These are phyloP conservation scores for Andrena trimmerana DNA, from an alignment of 2,888 invertebrate genomes.

Conservation along the genomic window DNA sequence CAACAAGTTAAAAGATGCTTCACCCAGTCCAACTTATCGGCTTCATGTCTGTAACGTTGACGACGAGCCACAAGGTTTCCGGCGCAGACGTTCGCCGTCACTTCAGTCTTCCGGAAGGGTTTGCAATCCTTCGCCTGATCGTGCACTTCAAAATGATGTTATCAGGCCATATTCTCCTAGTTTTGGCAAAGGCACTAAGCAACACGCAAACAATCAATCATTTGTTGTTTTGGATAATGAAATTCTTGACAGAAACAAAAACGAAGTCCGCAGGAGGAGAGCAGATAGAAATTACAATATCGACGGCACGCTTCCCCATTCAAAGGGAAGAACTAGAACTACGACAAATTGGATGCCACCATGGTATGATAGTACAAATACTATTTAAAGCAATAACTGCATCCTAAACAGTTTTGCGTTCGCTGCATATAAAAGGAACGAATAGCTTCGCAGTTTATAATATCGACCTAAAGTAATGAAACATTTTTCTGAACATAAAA, in stretches of 20 bases:
- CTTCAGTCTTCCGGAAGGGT: conserved; percentile 71
- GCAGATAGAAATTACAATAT: conserved; percentile 79
- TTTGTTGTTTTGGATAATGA: conserved; percentile 79
- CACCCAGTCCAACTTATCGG: conserved; percentile 84
- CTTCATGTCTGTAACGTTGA: conserved; percentile 84
- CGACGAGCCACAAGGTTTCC: conserved; percentile 80
- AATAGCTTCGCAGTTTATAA: conserved; percentile 22
- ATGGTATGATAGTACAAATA: conserved; percentile 84
- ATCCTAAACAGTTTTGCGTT: conserved; percentile 5
- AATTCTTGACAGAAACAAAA: conserved; percentile 55
- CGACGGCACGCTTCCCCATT: conserved; percentile 74
- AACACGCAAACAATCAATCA: conserved; percentile 71
- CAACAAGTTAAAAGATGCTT: conserved; percentile 78
- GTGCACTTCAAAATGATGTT: conserved; percentile 57
- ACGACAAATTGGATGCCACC: conserved; percentile 86
- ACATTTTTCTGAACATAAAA: conserved; percentile 12
- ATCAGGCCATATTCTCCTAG: conserved; percentile 81
- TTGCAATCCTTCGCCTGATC: conserved; percentile 72
- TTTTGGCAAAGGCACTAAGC: conserved; percentile 72
- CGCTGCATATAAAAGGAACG: not conserved
- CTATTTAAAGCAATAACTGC: conserved; percentile 62
- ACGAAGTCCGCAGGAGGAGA: conserved; percentile 64
- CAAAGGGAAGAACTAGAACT: conserved; percentile 79
- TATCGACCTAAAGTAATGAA: conserved; percentile 17
- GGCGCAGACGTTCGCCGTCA: conserved; percentile 70